Evolutionary conservation across 2,113 vertebrate genomes (phyloP).

Genomic region (Leptobrachium leishanense): DNA sequence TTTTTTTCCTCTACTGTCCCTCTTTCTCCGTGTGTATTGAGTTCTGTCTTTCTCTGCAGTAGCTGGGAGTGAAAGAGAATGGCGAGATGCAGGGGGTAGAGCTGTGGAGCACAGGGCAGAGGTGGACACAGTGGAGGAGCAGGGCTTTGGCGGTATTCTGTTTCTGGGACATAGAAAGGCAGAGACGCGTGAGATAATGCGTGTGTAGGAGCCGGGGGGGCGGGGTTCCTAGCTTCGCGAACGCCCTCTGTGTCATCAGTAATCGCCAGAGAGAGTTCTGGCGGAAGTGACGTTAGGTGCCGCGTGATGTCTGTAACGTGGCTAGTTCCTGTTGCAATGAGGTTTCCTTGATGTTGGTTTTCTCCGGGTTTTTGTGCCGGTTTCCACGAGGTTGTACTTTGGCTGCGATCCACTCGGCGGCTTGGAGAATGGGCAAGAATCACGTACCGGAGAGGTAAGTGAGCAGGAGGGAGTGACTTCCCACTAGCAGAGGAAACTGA

Average conservation of each 20-base stretch:
- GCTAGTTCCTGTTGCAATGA: background rate
- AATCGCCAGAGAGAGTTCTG: background rate
- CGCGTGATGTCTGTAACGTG: background rate
- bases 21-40: no score
- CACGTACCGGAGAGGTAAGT: slow-evolving; percentile 59
- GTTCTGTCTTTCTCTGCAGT: no score
- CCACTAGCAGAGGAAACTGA: background rate
- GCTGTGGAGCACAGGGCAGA: no score
- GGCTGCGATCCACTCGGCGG: background rate
- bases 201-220: no score
- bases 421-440: slow-evolving; percentile 27
- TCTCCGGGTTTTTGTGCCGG: background rate
- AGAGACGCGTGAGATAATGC: no score
- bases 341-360: background rate
- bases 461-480: background rate
- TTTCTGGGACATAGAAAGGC: no score
- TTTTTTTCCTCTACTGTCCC: no score
- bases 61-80: no score
- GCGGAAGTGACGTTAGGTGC: background rate
- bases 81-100: no score
- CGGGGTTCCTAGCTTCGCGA: no score
- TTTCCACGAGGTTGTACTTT: background rate
- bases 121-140: no score
- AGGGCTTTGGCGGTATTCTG: no score
- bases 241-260: background rate